Base-by-base conservation (phyloP, 2,797 vertebrate species). In the Manis pentadactyla region DNA sequence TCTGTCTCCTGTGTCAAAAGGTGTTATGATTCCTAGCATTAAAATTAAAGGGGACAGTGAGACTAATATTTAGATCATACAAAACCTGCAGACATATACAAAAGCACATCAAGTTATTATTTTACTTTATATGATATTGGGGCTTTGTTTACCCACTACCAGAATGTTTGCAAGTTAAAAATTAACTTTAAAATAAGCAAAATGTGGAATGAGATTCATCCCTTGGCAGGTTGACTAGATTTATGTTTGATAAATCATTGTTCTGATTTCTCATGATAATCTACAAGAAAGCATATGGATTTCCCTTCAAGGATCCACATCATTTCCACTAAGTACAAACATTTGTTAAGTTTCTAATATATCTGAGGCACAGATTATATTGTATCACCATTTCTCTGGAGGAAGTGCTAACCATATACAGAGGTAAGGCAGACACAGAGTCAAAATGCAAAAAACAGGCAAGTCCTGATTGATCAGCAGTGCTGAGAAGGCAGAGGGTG, bases 311-410 rank as follows among this genome's bases (percentile, higher is more conserved):
- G 66, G 46, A 51, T 7, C 51, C 78, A 82, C 81, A 68, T 95
- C 83, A 23, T 83, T 55, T 73, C 59, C 97, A 93, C 93, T 83
- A 86, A 95, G 27, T 51, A 46, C 7, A 83, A 86, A 59, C 90
- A 93, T 95, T 88, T 95, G 90, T 86, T 90, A 88, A 55, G 12
- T 95, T 92, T 64, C 92, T 95, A 31, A 83, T 79, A 63, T 71
- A 61, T 29, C 39, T 18, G 37, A 92, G 53, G 51, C 74, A 71
- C 11, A 71, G 10, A 1, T n/a, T 29, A 25, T 19, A 74, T 59
- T 34, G 39, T 11, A 25, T 53, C 25, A 82, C 31, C 49, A 82
- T 90, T 89, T 96, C 90, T 93, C 79, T 23, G 5, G 75, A 87
- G 66, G 5, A 96, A 87, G 46, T 4, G 37, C 64, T 34, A 55